These are phyloP conservation scores for Planococcus citri DNA, from an alignment of 1,140 invertebrate genomes.

Conservation along the genomic window DNA sequence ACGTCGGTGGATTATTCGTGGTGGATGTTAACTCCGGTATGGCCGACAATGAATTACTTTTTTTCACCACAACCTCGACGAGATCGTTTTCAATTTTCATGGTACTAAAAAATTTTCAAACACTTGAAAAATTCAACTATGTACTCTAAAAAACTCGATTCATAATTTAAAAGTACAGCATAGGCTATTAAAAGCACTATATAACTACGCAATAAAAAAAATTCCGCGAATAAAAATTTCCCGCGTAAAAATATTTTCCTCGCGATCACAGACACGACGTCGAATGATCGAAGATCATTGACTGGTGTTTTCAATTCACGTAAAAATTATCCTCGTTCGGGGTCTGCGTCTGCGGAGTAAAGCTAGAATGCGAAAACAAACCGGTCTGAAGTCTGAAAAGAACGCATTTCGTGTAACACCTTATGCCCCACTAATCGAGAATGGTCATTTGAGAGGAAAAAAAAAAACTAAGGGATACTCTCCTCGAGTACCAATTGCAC, in stretches of 20 bases:
- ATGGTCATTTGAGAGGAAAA: not conserved
- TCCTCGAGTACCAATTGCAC: no score
- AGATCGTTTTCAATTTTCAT: constrained; percentile 8
- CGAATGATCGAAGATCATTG: not conserved
- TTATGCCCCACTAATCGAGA: not conserved
- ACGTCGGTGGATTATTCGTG: not conserved
- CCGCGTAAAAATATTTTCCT: not conserved
- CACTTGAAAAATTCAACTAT: not conserved
- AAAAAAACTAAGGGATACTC: not conserved
- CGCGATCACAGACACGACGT: no score
- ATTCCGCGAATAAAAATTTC: not conserved
- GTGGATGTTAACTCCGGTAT: not conserved
- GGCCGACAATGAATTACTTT: not conserved
- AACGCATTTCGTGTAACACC: not conserved
- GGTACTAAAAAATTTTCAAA: not conserved
- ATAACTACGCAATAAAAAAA: not conserved
- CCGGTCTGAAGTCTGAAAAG: constrained; percentile 5
- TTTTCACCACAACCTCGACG: not conserved
- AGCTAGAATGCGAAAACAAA: not conserved
- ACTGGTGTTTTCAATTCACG: not conserved
- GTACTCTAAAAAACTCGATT: not conserved
- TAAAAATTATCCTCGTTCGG: not conserved
- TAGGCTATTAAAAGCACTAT: no score
- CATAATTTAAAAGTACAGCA: no score
- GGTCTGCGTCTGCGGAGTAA: not conserved